Percentiles rank a stretch among this genome's conserved stretches.
phyloP scores from a whole-genome alignment of 2,888 invertebrate genomes.

The Parochlus steinenii region DNA sequence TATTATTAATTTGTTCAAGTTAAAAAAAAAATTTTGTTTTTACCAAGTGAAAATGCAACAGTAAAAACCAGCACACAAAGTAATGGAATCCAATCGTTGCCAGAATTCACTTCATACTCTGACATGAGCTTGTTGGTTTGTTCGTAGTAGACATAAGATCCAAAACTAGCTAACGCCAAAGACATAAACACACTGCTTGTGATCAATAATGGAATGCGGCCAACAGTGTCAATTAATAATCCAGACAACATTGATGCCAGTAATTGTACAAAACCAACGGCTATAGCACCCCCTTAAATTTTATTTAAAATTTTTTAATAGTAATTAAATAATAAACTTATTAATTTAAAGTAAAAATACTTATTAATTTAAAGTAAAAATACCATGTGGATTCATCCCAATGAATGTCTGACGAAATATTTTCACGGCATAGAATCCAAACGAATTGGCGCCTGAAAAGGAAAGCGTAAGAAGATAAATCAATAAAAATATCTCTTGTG shows the following conservation, averaged over 20 bases:
- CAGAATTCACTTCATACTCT: constrained; percentile 22
- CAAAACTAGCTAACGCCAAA: constrained; percentile 69
- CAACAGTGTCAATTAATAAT: constrained; percentile 69
- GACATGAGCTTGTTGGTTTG: constrained; percentile 40
- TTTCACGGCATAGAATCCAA: constrained; percentile 70
- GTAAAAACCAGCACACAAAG: constrained; percentile 70
- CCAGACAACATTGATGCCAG: constrained; percentile 70
- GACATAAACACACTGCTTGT: constrained; percentile 75
- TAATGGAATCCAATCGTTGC: constrained; percentile 67
- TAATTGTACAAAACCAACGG: constrained; percentile 70
- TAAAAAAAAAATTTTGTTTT: not conserved
- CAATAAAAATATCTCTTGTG: constrained; percentile 3
- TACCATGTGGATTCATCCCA: constrained; percentile 64
- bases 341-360: not conserved
- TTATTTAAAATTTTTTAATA: not conserved
- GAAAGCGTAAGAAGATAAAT: not conserved
- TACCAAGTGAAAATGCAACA: constrained; percentile 66
- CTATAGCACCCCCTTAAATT: constrained; percentile 38
- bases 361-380: constrained; percentile 22
- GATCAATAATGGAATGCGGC: constrained; percentile 65
- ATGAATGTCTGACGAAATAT: constrained; percentile 74
- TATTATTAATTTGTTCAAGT: not conserved
- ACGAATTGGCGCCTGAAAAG: constrained; percentile 57
- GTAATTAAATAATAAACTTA: not conserved
- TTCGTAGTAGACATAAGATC: constrained; percentile 69